Percentiles rank a stretch among this genome's conserved stretches.
Evolutionary conservation across 2,113 vertebrate species (phyloP).

Genomic region (Zosterops pallidus): DNA sequence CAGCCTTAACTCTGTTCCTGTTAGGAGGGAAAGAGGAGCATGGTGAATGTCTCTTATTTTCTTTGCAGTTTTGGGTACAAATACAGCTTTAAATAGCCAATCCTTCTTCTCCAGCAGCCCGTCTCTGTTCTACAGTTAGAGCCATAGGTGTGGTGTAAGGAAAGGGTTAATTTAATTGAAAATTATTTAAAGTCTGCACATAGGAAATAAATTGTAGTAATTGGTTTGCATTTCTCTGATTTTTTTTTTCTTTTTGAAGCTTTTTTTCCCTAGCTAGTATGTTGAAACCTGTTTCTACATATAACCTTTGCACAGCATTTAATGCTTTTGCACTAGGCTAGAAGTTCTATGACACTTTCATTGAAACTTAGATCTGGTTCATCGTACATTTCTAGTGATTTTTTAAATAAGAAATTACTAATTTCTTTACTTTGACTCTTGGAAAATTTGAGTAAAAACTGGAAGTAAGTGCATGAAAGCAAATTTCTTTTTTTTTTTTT

Average conservation of each 20-base stretch:
- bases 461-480: not conserved
- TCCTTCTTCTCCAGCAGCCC: not conserved
- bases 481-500: not conserved
- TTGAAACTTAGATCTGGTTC: conserved; percentile 33
- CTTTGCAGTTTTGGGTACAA: not conserved
- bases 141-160: not conserved
- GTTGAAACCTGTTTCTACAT: not conserved
- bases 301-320: not conserved
- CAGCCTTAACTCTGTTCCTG: not conserved
- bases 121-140: not conserved
- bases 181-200: not conserved
- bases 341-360: not conserved
- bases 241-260: not conserved
- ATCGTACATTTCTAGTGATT: not conserved
- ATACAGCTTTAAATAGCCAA: not conserved
- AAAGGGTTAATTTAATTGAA: not conserved
- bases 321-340: not conserved
- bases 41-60: not conserved
- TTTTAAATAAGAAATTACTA: not conserved
- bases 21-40: not conserved
- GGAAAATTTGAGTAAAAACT: not conserved
- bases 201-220: not conserved
- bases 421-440: not conserved
- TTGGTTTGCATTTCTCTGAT: not conserved
- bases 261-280: not conserved